Conservation (phyloP, 2,113 vertebrate species). For the Gadus chalcogrammus region DNA sequence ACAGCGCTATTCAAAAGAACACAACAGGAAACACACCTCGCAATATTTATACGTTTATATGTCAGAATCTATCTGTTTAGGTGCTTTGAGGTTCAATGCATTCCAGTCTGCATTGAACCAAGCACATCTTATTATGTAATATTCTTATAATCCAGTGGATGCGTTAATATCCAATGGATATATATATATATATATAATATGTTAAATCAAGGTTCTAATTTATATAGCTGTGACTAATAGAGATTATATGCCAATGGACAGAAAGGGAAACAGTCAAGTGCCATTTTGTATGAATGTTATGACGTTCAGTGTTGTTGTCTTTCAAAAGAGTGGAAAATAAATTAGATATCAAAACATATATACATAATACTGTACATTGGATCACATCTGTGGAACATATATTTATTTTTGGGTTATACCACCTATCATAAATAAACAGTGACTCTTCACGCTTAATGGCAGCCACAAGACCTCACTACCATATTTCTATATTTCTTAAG, state of each 20-base stretch:
- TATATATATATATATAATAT: no score
- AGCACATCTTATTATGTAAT: no score
- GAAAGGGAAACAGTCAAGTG: constrained; percentile 41
- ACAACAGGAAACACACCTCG: no score
- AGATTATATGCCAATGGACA: constrained; percentile 63
- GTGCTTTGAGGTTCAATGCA: no score
- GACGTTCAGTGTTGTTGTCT: constrained; percentile 79
- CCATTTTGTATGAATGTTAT: constrained; percentile 60
- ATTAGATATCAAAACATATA: constrained; percentile 88
- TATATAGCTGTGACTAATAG: constrained; percentile 31
- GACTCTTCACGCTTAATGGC: constrained; percentile 75
- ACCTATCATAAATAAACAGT: constrained; percentile 53
- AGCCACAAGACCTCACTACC: constrained; percentile 97
- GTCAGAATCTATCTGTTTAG: no score
- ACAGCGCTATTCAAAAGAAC: no score
- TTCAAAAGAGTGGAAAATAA: constrained; percentile 87
- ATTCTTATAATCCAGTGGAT: no score
- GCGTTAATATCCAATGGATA: background rate
- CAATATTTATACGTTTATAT: no score
- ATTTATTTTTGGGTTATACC: constrained; percentile 55
- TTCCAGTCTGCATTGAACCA: no score
- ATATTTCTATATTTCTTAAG: constrained; percentile 99
- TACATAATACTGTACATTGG: constrained; percentile 94
- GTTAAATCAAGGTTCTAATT: no score
- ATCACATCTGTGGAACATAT: constrained; percentile 71